Evolutionary conservation across 2,113 vertebrate species (phyloP).

Genomic region (Passerina amoena): DNA sequence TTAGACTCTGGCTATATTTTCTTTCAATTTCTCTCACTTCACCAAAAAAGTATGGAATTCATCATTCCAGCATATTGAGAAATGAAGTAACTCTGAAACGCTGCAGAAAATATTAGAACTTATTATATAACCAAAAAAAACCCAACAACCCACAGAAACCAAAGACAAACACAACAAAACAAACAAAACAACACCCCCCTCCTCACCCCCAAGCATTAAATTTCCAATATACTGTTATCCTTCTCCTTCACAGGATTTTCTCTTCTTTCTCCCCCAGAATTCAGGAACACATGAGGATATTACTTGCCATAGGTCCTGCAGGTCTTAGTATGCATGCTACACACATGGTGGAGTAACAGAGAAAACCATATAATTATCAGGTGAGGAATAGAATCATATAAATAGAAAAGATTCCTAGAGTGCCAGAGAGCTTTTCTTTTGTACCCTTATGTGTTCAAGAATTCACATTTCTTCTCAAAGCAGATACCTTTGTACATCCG

Average conservation of each 20-base stretch:
- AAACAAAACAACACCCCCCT: not conserved
- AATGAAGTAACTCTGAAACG: conserved; percentile 32
- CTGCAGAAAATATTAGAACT: not conserved
- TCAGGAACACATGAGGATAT: not conserved
- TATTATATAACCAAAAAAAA: not conserved
- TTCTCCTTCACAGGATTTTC: not conserved
- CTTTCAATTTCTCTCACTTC: conserved; percentile 28
- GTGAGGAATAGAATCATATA: not conserved
- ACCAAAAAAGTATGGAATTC: not conserved
- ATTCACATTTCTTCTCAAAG: not conserved
- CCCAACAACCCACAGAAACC: not conserved
- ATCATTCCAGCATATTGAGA: not conserved
- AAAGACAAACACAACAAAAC: not conserved
- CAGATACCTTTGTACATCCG: not conserved
- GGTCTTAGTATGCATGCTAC: not conserved
- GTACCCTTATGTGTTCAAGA: not conserved
- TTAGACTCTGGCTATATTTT: not conserved
- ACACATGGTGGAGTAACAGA: not conserved
- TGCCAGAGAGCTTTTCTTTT: not conserved
- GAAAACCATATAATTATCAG: not conserved
- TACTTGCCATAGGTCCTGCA: not conserved
- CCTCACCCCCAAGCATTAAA: not conserved
- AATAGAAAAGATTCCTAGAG: not conserved
- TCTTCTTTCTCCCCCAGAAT: not conserved
- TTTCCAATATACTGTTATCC: not conserved